These are phyloP conservation scores for Chionis minor DNA, from an alignment of 2,113 vertebrate species.

Conservation along the genomic window DNA sequence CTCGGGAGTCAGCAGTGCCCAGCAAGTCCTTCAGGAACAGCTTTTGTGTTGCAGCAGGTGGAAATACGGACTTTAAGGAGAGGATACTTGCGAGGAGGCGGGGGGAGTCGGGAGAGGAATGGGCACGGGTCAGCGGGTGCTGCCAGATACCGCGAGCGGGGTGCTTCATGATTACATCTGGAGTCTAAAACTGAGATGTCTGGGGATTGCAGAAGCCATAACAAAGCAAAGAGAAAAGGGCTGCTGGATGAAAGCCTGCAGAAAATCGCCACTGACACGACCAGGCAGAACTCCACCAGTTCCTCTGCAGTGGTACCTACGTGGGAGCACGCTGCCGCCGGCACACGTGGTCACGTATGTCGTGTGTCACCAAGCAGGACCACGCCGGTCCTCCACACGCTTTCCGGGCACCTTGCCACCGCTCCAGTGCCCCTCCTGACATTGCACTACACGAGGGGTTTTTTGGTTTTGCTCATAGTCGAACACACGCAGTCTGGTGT, in stretches of 20 bases:
- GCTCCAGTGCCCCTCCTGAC: not conserved
- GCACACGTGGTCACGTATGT: fast-evolving
- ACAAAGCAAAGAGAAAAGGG: not conserved
- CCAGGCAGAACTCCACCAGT: not conserved
- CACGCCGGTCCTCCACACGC: not conserved
- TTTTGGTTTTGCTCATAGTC: not conserved
- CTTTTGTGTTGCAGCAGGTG: not conserved
- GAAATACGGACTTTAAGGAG: not conserved
- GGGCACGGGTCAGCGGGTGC: not conserved
- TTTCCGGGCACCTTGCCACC: not conserved
- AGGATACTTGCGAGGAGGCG: not conserved
- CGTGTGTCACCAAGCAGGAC: not conserved
- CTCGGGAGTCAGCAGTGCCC: not conserved
- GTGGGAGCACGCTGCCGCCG: not conserved
- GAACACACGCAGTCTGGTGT: fast-evolving
- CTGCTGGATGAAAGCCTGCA: not conserved
- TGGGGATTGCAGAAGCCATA: not conserved
- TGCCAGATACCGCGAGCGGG: not conserved
- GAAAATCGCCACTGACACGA: not conserved
- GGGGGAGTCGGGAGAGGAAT: not conserved
- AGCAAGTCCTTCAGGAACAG: not conserved
- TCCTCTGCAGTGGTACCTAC: not conserved
- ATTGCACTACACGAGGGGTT: fast-evolving
- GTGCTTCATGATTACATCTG: not conserved
- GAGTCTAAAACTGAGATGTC: not conserved